These are phyloP conservation scores for Caenorhabditis plicata DNA, from an alignment of 2,888 invertebrate species.

Conservation along the genomic window DNA sequence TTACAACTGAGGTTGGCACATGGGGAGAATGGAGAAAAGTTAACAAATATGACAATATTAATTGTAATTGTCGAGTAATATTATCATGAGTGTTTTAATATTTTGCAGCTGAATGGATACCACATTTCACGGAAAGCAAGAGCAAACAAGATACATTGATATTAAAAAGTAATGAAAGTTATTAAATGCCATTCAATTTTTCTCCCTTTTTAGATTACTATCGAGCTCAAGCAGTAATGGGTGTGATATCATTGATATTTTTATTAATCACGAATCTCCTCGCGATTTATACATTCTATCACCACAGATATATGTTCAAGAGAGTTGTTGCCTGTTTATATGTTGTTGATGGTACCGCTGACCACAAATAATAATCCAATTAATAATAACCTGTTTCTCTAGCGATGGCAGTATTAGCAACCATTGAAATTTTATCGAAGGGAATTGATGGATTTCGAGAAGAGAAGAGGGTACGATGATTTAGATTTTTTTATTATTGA, in stretches of 20 bases:
- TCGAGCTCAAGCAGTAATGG: constrained; percentile 61
- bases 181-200: too few relatives aligned
- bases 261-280: constrained; percentile 54
- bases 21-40: constrained; percentile 62
- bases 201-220: constrained; percentile 61
- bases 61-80: constrained; percentile 4
- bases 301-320: constrained; percentile 64
- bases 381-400: constrained; percentile 10
- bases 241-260: constrained; percentile 50
- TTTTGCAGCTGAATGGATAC: constrained; percentile 63
- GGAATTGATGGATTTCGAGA: constrained; percentile 61
- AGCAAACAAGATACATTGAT: too few relatives aligned
- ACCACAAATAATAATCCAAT: background rate
- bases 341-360: constrained; percentile 52
- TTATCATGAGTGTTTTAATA: background rate
- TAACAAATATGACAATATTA: constrained; percentile 21
- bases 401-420: constrained; percentile 55
- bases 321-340: constrained; percentile 55
- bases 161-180: too few relatives aligned
- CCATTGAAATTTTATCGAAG: constrained; percentile 57
- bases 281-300: constrained; percentile 62
- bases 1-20: constrained; percentile 55
- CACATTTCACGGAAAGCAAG: constrained; percentile 65
- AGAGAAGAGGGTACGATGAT: too few relatives aligned
- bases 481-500: too few relatives aligned